phyloP scores from a whole-genome alignment of 2,888 invertebrate species.

The Microctonus brassicae region DNA sequence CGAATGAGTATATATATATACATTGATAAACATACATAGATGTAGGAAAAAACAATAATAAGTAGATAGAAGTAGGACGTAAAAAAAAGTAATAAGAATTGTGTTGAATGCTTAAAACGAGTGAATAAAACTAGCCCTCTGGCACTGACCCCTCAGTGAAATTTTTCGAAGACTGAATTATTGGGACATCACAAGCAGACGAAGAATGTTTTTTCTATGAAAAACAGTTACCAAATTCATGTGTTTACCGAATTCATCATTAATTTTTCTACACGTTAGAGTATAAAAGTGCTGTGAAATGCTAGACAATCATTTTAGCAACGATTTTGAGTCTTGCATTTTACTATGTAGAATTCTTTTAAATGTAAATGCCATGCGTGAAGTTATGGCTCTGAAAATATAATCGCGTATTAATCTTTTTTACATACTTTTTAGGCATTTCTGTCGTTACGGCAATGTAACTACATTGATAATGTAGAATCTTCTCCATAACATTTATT shows the following conservation, averaged over 20 bases:
- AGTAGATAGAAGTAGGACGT: background rate
- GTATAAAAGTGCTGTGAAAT: no score
- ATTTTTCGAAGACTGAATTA: background rate
- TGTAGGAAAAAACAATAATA: slow-evolving; percentile 11
- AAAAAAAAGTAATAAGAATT: background rate
- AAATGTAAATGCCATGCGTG: slow-evolving; percentile 56
- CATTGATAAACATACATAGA: background rate
- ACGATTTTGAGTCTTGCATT: no score
- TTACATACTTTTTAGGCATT: no score
- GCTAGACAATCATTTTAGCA: no score
- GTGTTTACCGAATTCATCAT: no score
- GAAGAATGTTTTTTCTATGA: background rate
- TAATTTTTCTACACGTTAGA: no score
- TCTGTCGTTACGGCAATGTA: no score
- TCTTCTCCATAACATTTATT: no score
- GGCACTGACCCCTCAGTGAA: background rate
- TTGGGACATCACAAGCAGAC: slow-evolving; percentile 14
- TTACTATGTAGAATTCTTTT: no score
- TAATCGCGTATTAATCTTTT: slow-evolving; percentile 57
- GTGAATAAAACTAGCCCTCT: slow-evolving; percentile 1
- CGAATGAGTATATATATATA: background rate
- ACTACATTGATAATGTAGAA: no score
- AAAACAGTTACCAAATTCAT: no score
- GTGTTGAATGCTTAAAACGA: slow-evolving; percentile 1
- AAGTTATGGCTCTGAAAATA: slow-evolving; percentile 54